phyloP scores from a whole-genome alignment of 2,888 invertebrate species.

The Dascillus cervinus region DNA sequence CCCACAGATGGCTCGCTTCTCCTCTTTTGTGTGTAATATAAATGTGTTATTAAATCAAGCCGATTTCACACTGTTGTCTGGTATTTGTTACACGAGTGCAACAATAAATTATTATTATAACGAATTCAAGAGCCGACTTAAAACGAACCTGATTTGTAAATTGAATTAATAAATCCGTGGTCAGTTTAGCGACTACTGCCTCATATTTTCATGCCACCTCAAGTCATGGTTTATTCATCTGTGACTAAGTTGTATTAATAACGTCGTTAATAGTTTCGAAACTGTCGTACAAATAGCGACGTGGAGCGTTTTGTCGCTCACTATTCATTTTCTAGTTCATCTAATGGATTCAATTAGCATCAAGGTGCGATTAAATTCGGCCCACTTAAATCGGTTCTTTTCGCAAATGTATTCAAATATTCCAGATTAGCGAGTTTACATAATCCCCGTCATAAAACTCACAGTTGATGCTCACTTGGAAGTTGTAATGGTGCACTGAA shows the following conservation, averaged over 20 bases:
- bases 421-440: too few relatives aligned
- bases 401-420: too few relatives aligned
- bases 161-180: conserved; percentile 22
- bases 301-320: too few relatives aligned
- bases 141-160: conserved; percentile 12
- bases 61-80: conserved; percentile 26
- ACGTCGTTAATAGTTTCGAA: neutral
- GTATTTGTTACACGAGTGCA: conserved; percentile 22
- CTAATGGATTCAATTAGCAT: too few relatives aligned
- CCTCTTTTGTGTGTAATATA: conserved; percentile 14
- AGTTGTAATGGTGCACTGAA: too few relatives aligned
- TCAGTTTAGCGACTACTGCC: conserved; percentile 19
- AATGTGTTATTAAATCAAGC: conserved; percentile 24
- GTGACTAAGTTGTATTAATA: conserved; percentile 14
- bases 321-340: too few relatives aligned
- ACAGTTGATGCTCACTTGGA: too few relatives aligned
- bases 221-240: conserved; percentile 16
- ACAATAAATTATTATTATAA: conserved; percentile 20
- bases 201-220: conserved; percentile 19
- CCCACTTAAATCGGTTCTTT: too few relatives aligned
- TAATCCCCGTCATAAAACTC: too few relatives aligned
- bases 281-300: too few relatives aligned
- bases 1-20: conserved; percentile 1
- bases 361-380: too few relatives aligned
- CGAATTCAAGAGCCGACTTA: conserved; percentile 12